These are phyloP conservation scores for Micoletzkya japonica DNA, from an alignment of 2,888 invertebrate genomes.

Conservation along the genomic window DNA sequence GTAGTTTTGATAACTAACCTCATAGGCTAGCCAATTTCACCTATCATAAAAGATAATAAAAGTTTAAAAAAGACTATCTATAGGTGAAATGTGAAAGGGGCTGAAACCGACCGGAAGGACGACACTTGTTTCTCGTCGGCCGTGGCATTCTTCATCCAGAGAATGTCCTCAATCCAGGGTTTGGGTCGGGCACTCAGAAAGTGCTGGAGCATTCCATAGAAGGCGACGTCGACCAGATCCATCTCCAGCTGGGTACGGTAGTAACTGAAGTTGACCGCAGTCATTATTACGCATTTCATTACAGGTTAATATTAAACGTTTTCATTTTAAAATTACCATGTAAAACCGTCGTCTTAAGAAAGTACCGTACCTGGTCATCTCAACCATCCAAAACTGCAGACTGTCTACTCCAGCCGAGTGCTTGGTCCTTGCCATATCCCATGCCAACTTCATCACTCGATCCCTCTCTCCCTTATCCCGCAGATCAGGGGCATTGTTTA, in stretches of 20 bases:
- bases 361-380: constrained; percentile 48
- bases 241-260: constrained; percentile 50
- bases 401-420: constrained; percentile 62
- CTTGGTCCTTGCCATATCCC: constrained; percentile 58
- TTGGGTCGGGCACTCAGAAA: constrained; percentile 52
- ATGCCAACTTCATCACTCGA: constrained; percentile 50
- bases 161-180: constrained; percentile 55
- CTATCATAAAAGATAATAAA: no score
- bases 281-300: background rate
- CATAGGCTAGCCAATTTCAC: no score
- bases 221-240: constrained; percentile 46
- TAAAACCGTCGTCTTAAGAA: no score
- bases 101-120: constrained; percentile 6
- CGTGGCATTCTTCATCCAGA: constrained; percentile 45
- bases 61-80: no score
- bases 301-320: background rate
- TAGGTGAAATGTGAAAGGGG: no score
- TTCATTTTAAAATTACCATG: no score
- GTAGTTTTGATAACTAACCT: no score
- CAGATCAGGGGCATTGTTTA: constrained; percentile 62
- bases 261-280: constrained; percentile 36
- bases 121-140: constrained; percentile 10
- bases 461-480: constrained; percentile 45
- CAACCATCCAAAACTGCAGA: constrained; percentile 61
- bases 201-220: constrained; percentile 57